Percentiles rank a stretch among this genome's conserved stretches.
Conservation (phyloP, 1,140 invertebrate species). For the Acyrthosiphon pisum region DNA sequence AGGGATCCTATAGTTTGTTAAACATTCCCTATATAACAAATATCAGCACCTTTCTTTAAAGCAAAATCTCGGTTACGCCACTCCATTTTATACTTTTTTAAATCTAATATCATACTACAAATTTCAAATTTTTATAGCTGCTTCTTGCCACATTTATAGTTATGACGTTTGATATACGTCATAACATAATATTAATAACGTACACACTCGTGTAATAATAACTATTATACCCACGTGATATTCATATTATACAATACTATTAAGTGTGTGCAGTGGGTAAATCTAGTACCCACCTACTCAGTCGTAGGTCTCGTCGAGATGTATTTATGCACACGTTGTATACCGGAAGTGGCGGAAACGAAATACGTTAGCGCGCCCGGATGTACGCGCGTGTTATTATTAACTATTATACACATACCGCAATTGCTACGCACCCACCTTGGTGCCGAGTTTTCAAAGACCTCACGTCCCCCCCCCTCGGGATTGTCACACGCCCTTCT, state of each 20-base stretch:
- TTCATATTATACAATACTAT: background rate
- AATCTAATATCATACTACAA: background rate
- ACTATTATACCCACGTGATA: background rate
- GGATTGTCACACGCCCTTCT: background rate
- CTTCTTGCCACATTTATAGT: no score
- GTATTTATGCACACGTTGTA: background rate
- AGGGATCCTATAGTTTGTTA: background rate
- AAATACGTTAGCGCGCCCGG: background rate
- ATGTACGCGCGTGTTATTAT: background rate
- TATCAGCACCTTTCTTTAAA: background rate
- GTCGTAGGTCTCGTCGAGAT: background rate
- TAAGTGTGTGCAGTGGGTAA: no score
- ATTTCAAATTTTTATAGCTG: background rate
- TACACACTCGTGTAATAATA: background rate
- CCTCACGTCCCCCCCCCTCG: background rate
- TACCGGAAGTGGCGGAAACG: background rate
- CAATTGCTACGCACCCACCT: background rate
- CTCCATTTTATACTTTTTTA: background rate
- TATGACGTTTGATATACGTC: no score
- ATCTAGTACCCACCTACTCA: background rate
- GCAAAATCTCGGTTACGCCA: background rate
- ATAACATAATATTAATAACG: no score
- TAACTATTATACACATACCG: background rate
- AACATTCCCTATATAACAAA: background rate
- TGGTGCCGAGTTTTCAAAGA: background rate